These are phyloP conservation scores for Tympanuchus pallidicinctus DNA, from an alignment of 2,113 vertebrate species.

Conservation along the genomic window DNA sequence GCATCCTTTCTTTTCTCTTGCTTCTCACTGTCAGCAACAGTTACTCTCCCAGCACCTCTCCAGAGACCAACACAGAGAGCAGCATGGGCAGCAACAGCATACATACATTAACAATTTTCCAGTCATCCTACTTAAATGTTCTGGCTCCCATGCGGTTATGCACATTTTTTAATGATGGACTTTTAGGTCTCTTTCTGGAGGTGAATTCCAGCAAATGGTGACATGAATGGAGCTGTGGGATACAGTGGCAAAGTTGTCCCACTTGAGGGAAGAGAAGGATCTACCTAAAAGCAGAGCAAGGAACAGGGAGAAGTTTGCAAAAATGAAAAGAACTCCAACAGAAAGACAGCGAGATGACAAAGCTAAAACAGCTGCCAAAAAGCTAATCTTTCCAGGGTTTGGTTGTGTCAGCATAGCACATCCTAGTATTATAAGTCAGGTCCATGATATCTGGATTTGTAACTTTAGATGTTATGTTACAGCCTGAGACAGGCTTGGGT, in stretches of 20 bases:
- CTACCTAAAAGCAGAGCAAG: neutral
- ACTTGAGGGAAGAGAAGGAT: neutral
- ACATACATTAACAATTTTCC: neutral
- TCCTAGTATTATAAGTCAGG: neutral
- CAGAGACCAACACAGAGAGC: neutral
- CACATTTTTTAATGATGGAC: neutral
- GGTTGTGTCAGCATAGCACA: neutral
- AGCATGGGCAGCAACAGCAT: neutral
- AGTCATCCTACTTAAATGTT: neutral
- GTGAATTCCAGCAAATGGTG: neutral
- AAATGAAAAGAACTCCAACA: neutral
- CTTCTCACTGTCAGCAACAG: neutral
- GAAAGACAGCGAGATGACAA: neutral
- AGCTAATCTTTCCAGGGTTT: neutral
- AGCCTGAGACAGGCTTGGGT: neutral
- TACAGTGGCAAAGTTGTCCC: neutral
- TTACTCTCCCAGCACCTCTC: neutral
- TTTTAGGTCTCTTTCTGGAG: neutral
- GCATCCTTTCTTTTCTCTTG: neutral
- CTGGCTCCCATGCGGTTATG: neutral
- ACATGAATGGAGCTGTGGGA: rapidly evolving
- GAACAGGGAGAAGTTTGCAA: neutral
- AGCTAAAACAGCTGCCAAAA: neutral
- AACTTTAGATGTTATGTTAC: neutral
- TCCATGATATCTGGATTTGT: neutral